phyloP scores from a whole-genome alignment of 1,140 invertebrate species.

The Patella vulgata region DNA sequence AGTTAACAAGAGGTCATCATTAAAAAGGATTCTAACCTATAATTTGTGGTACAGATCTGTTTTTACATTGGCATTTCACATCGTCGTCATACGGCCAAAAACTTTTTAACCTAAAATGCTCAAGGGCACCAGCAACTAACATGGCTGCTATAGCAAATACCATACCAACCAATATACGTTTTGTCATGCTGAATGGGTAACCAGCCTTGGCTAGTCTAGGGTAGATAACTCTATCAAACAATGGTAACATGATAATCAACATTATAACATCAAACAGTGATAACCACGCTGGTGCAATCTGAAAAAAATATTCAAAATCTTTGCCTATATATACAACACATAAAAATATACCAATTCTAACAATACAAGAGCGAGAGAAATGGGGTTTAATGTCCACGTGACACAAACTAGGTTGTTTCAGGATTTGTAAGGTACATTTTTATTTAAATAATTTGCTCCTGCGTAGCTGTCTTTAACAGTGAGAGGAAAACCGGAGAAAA shows the following conservation, averaged over 20 bases:
- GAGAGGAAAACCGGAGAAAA: no score
- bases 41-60: constrained; percentile 32
- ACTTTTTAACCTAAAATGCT: constrained; percentile 42
- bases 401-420: no score
- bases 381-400: no score
- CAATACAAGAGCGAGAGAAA: no score
- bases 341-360: no score
- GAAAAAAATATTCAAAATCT: constrained; percentile 29
- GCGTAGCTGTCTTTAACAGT: no score
- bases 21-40: constrained; percentile 49
- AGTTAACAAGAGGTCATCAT: no score
- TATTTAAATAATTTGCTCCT: no score
- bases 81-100: constrained; percentile 36
- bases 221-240: constrained; percentile 68
- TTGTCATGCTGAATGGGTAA: constrained; percentile 44
- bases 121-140: constrained; percentile 64
- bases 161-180: constrained; percentile 67
- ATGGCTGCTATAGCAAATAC: constrained; percentile 66
- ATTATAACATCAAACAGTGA: constrained; percentile 67
- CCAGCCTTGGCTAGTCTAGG: constrained; percentile 54
- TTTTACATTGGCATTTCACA: constrained; percentile 29
- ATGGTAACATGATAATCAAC: constrained; percentile 66
- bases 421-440: no score
- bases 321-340: no score
- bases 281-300: constrained; percentile 68